These are phyloP conservation scores for Lordiphosa andalusiaca DNA, from an alignment of 2,888 invertebrate species.

Conservation along the genomic window DNA sequence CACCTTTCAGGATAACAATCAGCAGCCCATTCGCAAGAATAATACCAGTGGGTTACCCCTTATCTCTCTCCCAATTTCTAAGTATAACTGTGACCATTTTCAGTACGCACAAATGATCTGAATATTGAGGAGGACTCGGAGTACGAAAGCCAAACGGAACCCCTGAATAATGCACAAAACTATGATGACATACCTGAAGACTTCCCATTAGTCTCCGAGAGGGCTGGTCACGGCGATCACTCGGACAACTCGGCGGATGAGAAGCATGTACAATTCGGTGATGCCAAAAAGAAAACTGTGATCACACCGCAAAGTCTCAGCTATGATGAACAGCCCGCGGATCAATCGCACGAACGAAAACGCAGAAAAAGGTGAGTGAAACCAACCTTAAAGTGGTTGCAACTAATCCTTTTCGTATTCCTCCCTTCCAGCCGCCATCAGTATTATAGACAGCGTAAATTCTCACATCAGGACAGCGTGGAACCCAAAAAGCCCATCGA, in stretches of 20 bases:
- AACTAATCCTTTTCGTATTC: background rate
- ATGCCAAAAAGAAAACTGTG: conserved; percentile 78
- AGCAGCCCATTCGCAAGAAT: conserved; percentile 71
- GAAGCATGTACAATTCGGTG: conserved; percentile 82
- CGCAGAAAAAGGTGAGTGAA: conserved; percentile 80
- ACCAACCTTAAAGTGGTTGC: background rate
- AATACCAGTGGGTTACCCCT: conserved; percentile 62
- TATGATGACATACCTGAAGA: conserved; percentile 80
- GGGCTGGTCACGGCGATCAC: conserved; percentile 80
- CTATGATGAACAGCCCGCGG: conserved; percentile 79
- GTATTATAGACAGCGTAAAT: conserved; percentile 86
- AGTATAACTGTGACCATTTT: background rate
- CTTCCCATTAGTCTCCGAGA: conserved; percentile 80
- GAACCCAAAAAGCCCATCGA: conserved; percentile 77
- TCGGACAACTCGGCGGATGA: conserved; percentile 80
- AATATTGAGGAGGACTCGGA: conserved; percentile 79
- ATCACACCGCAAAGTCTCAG: conserved; percentile 77
- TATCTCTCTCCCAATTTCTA: background rate
- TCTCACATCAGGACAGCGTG: conserved; percentile 88
- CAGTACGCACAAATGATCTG: conserved; percentile 78
- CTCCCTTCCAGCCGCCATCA: conserved; percentile 82
- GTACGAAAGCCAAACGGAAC: conserved; percentile 77
- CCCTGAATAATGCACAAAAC: conserved; percentile 75
- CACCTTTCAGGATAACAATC: conserved; percentile 80
- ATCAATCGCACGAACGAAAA: conserved; percentile 81